A percentile compares a stretch with the other conserved stretches of the same genome.
These are phyloP conservation scores for Dryocosmus kuriphilus DNA, from an alignment of 2,888 invertebrate species.

Conservation along the genomic window DNA sequence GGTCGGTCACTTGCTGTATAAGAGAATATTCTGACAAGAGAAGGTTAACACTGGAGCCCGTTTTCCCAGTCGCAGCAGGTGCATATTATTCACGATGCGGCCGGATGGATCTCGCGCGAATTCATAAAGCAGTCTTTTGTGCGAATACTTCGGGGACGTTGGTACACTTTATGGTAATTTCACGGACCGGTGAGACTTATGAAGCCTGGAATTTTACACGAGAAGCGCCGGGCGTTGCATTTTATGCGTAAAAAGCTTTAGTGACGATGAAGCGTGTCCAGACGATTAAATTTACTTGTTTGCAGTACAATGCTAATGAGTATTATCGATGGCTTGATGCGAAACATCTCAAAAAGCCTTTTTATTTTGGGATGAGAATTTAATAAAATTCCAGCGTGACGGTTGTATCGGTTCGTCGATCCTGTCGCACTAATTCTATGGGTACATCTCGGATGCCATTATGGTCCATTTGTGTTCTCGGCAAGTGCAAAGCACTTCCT, in stretches of 20 bases:
- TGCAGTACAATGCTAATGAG: not conserved
- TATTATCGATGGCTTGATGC: not conserved
- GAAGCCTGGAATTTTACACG: conserved; percentile 57
- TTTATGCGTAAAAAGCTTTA: conserved; percentile 28
- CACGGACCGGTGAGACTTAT: conserved; percentile 67
- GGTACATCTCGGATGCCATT: conserved; percentile 63
- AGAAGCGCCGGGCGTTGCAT: conserved; percentile 55
- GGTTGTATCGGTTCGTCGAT: conserved; percentile 47
- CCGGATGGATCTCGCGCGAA: conserved; percentile 74
- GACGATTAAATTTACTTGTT: conserved; percentile 8
- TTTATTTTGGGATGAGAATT: conserved; percentile 25
- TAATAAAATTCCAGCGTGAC: conserved; percentile 40
- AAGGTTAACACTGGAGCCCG: conserved; percentile 56
- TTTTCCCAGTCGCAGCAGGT: conserved; percentile 65
- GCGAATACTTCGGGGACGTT: conserved; percentile 68
- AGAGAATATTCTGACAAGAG: conserved; percentile 58
- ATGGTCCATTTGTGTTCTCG: conserved; percentile 61
- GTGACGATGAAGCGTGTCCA: conserved; percentile 49
- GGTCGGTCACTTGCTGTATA: conserved; percentile 50
- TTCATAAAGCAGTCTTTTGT: conserved; percentile 76
- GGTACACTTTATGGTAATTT: conserved; percentile 75
- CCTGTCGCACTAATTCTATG: conserved; percentile 64
- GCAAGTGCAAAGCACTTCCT: conserved; percentile 66
- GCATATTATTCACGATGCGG: conserved; percentile 75
- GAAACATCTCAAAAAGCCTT: conserved; percentile 10